Conservation (phyloP, 2,888 invertebrate genomes). For the Gastracanthus pulcherrimus region DNA sequence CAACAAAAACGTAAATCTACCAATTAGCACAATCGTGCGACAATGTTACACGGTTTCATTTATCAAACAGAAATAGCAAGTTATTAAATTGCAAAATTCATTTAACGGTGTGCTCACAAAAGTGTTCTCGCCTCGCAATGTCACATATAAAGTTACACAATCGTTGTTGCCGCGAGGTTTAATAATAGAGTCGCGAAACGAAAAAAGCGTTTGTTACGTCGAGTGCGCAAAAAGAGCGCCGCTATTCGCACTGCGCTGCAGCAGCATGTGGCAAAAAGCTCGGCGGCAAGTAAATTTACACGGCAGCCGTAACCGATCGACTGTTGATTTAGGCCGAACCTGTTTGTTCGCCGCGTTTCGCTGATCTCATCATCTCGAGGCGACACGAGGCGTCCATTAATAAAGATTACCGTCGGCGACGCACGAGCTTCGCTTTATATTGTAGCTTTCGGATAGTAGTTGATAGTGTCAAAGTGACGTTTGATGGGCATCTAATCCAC, state of each 20-base stretch:
- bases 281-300: conserved; percentile 46
- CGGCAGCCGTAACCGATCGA: conserved; percentile 40
- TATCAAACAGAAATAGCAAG: too few species aligned
- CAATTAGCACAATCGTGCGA: too few species aligned
- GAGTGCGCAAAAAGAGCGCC: neutral
- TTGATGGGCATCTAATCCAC: too few species aligned
- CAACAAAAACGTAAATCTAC: too few species aligned
- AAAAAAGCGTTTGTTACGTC: conserved; percentile 26
- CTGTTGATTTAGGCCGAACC: conserved; percentile 57
- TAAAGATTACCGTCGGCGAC: conserved; percentile 21
- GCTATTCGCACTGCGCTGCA: neutral
- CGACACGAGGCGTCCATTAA: conserved; percentile 37
- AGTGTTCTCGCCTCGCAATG: neutral
- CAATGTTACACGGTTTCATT: too few species aligned
- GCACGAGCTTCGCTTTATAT: neutral
- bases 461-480: too few species aligned
- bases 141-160: conserved; percentile 14
- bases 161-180: neutral
- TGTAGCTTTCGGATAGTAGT: neutral
- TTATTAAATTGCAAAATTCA: neutral
- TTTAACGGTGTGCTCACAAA: neutral
- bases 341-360: conserved; percentile 40
- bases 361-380: conserved; percentile 52
- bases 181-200: conserved; percentile 22
- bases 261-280: conserved; percentile 36